phyloP scores from a whole-genome alignment of 2,797 vertebrate species.

The Erpetoichthys calabaricus region DNA sequence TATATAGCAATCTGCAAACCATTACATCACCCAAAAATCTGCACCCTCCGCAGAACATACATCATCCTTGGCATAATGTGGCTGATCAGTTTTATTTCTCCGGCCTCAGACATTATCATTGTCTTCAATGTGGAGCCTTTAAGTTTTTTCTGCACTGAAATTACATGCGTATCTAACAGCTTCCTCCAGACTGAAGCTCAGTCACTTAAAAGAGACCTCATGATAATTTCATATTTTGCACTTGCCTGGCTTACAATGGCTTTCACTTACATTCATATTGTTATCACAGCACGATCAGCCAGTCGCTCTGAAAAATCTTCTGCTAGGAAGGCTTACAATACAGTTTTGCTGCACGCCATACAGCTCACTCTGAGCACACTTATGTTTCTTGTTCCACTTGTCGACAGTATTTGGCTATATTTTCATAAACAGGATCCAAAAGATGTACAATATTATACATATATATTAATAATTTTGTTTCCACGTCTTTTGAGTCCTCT shows the following conservation, averaged over 20 bases:
- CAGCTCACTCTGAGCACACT: slow-evolving; percentile 1
- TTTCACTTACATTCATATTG: slow-evolving; percentile 2
- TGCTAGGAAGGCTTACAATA: slow-evolving; percentile 4
- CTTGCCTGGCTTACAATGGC: slow-evolving; percentile 1
- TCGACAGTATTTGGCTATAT: not conserved
- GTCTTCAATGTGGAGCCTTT: not conserved
- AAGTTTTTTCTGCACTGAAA: not conserved
- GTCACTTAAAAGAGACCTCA: not conserved
- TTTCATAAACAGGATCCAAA: not conserved
- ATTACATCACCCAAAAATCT: not conserved
- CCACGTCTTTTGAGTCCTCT: slow-evolving; percentile 1
- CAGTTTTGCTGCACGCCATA: slow-evolving; percentile 1
- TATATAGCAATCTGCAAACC: not conserved
- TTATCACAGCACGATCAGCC: not conserved
- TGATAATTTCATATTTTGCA: not conserved
- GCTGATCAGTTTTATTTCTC: not conserved
- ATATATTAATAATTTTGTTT: not conserved
- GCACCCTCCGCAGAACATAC: not conserved
- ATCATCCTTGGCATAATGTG: not conserved
- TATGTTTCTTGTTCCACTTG: not conserved
- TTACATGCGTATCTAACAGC: not conserved
- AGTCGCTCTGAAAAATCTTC: not conserved
- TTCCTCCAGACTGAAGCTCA: not conserved
- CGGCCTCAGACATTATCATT: not conserved
- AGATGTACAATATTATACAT: not conserved